Evolutionary conservation across 2,888 invertebrate species (phyloP), one percentile per base, ranked within the genome.

Genomic region (Hypolimnas misippus): DNA sequence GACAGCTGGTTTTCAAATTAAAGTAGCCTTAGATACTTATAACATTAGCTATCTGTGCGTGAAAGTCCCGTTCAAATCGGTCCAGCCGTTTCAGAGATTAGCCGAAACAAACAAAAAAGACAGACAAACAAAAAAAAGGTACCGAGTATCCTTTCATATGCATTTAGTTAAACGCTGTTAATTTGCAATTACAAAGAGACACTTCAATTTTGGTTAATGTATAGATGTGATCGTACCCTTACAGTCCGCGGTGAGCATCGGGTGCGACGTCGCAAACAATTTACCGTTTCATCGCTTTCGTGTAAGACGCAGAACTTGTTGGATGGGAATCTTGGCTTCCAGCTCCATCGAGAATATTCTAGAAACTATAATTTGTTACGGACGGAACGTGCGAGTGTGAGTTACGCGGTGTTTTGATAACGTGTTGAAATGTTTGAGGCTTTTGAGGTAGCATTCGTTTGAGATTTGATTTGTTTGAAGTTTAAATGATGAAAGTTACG

Each of bases 241-340:
- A 63, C 42, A 55, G 8, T 46, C 12, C 55, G 63, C 55, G 57
- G 61, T 59, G 53, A 63, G 63, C 67, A 60, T 69, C 66, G 56
- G 44, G 60, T 49, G 62, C 64, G 62, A 58, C 66, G 70, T 72
- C 67, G 68, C 74, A 72, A 79, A 75, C 81, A 81, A 77, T 76
- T 76, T 78, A 68, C 74, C 71, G 72, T 71, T 68, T 69, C 69
- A 73, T 70, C 70, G 73, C 71, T 71, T 67, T 61, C 62, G 38
- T 57, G 59, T 67, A 56, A 66, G 62, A 69, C 64, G 62, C 62
- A 58, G 65, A 67, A 63, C 65, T 69, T 62, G 62, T 62, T 57
- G 53, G 63, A 60, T 62, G 63, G 63, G 58, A 62, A 63, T 63
- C 51, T 49, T 53, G 44, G 57, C 60, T 56, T 63, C 56, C 50